Conservation (phyloP, 2,797 vertebrate genomes). For the Amblyopsis hoosieri region DNA sequence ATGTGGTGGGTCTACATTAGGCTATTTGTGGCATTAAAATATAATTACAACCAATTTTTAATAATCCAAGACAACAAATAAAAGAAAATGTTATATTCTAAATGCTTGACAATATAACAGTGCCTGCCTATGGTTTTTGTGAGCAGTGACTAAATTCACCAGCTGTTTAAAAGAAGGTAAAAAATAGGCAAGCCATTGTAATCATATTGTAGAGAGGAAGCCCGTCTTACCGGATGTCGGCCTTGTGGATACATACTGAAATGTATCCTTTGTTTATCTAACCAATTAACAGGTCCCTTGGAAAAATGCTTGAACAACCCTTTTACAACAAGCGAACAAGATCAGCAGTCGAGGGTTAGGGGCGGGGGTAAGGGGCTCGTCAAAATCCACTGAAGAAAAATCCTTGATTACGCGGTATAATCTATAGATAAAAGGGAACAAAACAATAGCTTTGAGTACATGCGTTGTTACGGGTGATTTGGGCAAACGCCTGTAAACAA, state of each 20-base stretch:
- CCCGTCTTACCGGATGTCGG: constrained; percentile 88
- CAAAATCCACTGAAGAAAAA: constrained; percentile 64
- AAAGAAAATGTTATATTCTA: no score
- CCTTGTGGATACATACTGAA: constrained; percentile 89
- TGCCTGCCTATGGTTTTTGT: no score
- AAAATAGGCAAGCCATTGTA: constrained; percentile 40
- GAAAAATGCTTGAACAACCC: constrained; percentile 63
- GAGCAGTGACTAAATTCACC: no score
- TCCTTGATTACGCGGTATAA: constrained; percentile 60
- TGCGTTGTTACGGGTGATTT: no score
- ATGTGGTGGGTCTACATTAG: no score
- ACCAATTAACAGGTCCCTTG: constrained; percentile 66
- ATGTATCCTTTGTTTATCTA: constrained; percentile 76
- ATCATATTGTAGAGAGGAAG: constrained; percentile 46
- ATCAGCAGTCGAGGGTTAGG: constrained; percentile 43
- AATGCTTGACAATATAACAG: no score
- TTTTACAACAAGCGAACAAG: constrained; percentile 53
- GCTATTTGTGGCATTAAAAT: no score
- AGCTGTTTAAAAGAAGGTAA: constrained; percentile 22
- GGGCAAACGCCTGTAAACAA: constrained; percentile 2
- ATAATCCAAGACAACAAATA: no score
- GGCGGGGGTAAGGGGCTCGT: constrained; percentile 37
- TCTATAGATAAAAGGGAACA: constrained; percentile 39
- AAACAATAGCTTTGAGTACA: constrained; percentile 30
- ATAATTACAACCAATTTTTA: no score